Evolutionary conservation across 2,888 invertebrate genomes (phyloP).

Genomic region (Aporophyla nigra): DNA sequence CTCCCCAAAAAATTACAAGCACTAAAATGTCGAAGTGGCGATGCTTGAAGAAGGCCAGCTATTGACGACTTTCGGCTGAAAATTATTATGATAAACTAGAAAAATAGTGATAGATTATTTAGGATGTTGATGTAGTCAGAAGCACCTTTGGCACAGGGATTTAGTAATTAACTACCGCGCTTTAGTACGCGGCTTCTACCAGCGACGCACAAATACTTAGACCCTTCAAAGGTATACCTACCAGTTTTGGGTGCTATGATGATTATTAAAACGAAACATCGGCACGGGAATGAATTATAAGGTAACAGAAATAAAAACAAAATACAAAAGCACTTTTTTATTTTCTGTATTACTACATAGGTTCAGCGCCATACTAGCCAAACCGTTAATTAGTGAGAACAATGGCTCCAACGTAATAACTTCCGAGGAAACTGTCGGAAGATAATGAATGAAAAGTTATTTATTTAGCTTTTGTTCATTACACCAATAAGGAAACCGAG

Average conservation of each 20-base stretch:
- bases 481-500: not conserved
- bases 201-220: not conserved
- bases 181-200: not conserved
- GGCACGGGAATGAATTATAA: not conserved
- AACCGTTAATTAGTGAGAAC: constrained; percentile 37
- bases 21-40: no score
- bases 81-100: no score
- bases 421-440: constrained; percentile 5
- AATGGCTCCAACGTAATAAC: constrained; percentile 19
- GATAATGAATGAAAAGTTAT: constrained; percentile 19
- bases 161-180: not conserved
- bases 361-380: not conserved
- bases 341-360: not conserved
- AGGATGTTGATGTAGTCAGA: not conserved
- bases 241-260: no score
- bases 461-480: constrained; percentile 27
- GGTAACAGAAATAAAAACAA: not conserved
- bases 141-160: not conserved
- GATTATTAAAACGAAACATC: no score
- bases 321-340: constrained; percentile 25
- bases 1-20: no score
- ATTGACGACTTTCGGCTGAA: no score
- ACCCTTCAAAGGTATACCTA: no score
- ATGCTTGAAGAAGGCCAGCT: no score
- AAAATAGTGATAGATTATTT: no score